phyloP scores from a whole-genome alignment of 35 echinoderm and acorn worm species.

The Patiria miniata region DNA sequence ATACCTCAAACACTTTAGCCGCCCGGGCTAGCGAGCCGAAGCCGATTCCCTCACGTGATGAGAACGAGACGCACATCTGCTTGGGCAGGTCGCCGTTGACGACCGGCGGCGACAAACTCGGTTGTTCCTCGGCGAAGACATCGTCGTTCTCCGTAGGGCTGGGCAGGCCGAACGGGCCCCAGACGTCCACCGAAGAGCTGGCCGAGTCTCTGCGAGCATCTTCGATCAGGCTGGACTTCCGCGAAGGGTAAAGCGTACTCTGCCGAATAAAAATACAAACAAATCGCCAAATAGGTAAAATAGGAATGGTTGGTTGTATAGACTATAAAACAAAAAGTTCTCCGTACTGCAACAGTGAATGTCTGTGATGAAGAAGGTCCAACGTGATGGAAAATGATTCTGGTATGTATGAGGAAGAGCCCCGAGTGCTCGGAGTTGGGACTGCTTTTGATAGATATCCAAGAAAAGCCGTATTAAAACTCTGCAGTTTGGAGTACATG shows the following conservation, averaged over 20 bases:
- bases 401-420: neutral
- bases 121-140: conserved; percentile 62
- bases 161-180: conserved; percentile 31
- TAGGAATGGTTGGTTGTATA: neutral
- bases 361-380: neutral
- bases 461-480: too few species aligned
- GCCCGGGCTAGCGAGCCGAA: conserved; percentile 66
- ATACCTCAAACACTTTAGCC: conserved; percentile 75
- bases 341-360: neutral
- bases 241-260: conserved; percentile 78
- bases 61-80: conserved; percentile 60
- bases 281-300: neutral
- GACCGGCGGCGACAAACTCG: too few species aligned
- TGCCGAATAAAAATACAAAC: conserved; percentile 22
- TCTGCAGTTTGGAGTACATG: too few species aligned
- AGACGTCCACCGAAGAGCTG: conserved; percentile 69
- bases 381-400: neutral
- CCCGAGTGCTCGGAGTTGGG: neutral
- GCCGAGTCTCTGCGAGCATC: conserved; percentile 84
- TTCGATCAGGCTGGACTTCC: conserved; percentile 80
- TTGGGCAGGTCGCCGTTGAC: conserved; percentile 9
- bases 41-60: conserved; percentile 54
- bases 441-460: neutral
- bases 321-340: neutral
- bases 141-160: conserved; percentile 81